Base-by-base conservation (phyloP, 2,888 invertebrate genomes). In the Phengaris alcon region DNA sequence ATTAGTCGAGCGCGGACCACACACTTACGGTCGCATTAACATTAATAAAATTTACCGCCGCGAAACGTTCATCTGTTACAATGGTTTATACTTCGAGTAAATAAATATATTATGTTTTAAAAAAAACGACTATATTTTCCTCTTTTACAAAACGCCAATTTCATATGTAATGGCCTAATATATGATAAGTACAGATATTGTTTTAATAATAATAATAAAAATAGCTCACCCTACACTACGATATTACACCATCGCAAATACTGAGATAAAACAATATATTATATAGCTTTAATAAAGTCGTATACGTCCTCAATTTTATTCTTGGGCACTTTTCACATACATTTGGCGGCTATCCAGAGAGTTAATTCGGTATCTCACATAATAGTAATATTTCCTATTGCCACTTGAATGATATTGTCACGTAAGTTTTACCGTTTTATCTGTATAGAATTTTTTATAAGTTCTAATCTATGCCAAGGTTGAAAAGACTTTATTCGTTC, bases 331-430 rank as follows among this genome's bases (percentile, higher is more conserved):
- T 15, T 22, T 48, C 51, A 70, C 22, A 70, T 22, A 70, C 12
- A 52, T 70, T 70, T 70, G 70, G 70, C 48, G 22, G 51, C 22
- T 48, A 51, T 70, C 70, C 70, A 70, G 44, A 15, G 0, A 70
- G 70, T 51, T 70, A 70, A 70, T 51, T 70, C 70, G 15, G 70
- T 70, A 12, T 64, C 64, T 64, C 64, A 64, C 64, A 64, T 64
- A 35, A 44, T 35, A 64, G 64, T 64, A 64, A 64, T 64, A 64
- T 64, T 64, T 35, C 59, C 59, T 64, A 64, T 64, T 64, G 64
- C 64, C 13, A 13, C 64, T 64, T 44, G 64, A 12, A 12, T 64
- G 35, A 64, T 64, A 64, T 44, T 64, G 64, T 64, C 64, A 64
- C 64, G 64, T 44, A 35, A 35, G 22, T 59, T 59, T 59, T 22